Evolutionary conservation across 2,888 invertebrate species (phyloP), one percentile per base, ranked within the genome.

Genomic region (Latrodectus elegans): DNA sequence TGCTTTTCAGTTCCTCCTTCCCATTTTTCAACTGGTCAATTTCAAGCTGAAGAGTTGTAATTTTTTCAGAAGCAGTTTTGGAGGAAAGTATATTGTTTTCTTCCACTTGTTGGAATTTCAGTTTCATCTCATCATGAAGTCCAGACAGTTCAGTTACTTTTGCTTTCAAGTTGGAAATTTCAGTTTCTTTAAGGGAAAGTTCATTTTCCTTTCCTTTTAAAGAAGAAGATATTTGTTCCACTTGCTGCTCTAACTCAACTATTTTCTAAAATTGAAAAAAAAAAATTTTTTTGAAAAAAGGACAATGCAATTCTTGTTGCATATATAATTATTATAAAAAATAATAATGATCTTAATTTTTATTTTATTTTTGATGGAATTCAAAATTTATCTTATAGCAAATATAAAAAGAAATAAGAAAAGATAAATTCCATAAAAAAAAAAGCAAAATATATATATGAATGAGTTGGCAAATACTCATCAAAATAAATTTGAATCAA

Each of bases 161-260:
- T 15, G 15, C 49, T 17, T 78, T 17, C 8, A 83, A 51, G 10
- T 38, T n/a, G 51, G 8, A n/a, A 17, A 88, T 26, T 78, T 88
- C 82, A 14, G 52, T 70, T 53, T 74, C 70, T 15, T 68, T 72
- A 17, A 52, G 51, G 6, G 11, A 8, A 10, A 83, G 17, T 26
- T 68, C 55, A 17, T 83, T 74, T 51, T 88, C 87, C 60, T 83
- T 82, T 51, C 78, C 83, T 74, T 88, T 73, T 8, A 82, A 51
- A 17, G 15, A 4, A 68, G 51, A 55, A 38, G 87, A 78, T 14
- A 74, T 14, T 1, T 52, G 12, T 22, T 82, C 83, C 15, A 88
- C 60, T 64, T 88, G 67, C 64, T 88, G 72, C 8, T 74, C 70
- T n/a, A 88, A 78, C 4, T 64, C 78, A 60, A 83, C 78, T n/a